Evolutionary conservation across 64 coral and sea anemone genomes (phyloP).

Genomic region (Stichodactyla mertensii): DNA sequence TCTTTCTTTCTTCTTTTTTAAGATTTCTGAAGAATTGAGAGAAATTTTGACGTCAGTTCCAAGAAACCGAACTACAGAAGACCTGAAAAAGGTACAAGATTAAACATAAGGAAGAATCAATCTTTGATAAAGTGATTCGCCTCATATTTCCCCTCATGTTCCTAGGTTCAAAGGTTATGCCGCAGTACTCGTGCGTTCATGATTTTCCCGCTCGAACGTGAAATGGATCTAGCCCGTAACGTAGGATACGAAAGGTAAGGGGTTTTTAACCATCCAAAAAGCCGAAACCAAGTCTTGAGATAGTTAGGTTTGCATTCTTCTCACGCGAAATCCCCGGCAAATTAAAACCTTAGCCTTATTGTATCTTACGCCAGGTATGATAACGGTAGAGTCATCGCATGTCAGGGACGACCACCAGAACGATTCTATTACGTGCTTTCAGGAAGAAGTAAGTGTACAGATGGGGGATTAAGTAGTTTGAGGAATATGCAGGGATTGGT

Average conservation of each 20-base stretch:
- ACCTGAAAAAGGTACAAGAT: constrained; percentile 60
- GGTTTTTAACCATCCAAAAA: background rate
- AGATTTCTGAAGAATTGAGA: constrained; percentile 70
- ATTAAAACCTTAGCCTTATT: background rate
- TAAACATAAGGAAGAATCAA: background rate
- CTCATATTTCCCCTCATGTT: background rate
- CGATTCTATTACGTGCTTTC: constrained; percentile 83
- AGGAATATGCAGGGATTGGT: too few relatives aligned
- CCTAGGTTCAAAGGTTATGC: constrained; percentile 69
- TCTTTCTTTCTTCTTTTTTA: background rate
- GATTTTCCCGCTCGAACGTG: constrained; percentile 77
- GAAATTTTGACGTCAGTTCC: constrained; percentile 65
- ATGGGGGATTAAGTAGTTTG: too few relatives aligned
- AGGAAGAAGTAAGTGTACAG: constrained; percentile 59
- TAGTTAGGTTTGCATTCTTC: too few relatives aligned
- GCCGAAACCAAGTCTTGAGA: too few relatives aligned
- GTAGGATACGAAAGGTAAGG: constrained; percentile 84
- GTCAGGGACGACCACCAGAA: constrained; percentile 62
- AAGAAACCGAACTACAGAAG: constrained; percentile 41
- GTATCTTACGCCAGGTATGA: constrained; percentile 51
- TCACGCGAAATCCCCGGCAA: too few relatives aligned
- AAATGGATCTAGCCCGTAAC: constrained; percentile 61
- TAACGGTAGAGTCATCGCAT: constrained; percentile 67
- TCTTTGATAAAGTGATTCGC: background rate
- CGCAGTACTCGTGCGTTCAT: constrained; percentile 75